Percentiles rank a stretch among this genome's conserved stretches.
These are phyloP conservation scores for Saxicola maurus DNA, from an alignment of 2,797 vertebrate species.

Conservation along the genomic window DNA sequence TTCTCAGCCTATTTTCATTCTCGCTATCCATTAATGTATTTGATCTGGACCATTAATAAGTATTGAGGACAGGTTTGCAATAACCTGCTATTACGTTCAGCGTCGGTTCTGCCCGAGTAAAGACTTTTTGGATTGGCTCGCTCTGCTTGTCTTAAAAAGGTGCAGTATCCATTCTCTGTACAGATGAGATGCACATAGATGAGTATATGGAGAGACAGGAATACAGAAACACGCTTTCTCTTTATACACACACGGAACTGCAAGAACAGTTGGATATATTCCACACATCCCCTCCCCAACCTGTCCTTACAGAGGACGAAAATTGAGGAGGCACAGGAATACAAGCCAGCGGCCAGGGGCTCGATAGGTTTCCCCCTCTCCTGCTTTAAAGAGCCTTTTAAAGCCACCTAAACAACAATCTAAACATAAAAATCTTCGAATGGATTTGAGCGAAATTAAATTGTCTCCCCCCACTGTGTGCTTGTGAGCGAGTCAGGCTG, in stretches of 20 bases:
- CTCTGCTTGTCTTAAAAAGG: neutral
- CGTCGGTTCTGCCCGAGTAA: neutral
- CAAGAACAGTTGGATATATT: neutral
- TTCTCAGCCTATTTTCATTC: neutral
- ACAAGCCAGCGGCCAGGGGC: neutral
- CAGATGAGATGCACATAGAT: neutral
- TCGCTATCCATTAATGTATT: neutral
- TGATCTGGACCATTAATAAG: slow-evolving; percentile 16
- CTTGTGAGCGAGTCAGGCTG: slow-evolving; percentile 33
- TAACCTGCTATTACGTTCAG: slow-evolving; percentile 12
- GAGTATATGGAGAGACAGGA: neutral
- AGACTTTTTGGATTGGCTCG: neutral
- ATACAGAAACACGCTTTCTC: neutral
- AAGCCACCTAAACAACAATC: neutral
- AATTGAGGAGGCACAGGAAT: neutral
- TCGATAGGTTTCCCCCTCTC: neutral
- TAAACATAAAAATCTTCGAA: slow-evolving; percentile 16
- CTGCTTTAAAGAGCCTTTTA: neutral
- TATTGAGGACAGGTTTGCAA: neutral
- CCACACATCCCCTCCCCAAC: rapidly evolving
- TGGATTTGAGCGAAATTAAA: slow-evolving; percentile 44
- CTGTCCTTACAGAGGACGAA: neutral
- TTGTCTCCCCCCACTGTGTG: slow-evolving; percentile 32
- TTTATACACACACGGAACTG: neutral
- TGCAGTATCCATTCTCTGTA: neutral